Conservation (phyloP, 2,888 invertebrate genomes). For the Scaptomyza polygonia region DNA sequence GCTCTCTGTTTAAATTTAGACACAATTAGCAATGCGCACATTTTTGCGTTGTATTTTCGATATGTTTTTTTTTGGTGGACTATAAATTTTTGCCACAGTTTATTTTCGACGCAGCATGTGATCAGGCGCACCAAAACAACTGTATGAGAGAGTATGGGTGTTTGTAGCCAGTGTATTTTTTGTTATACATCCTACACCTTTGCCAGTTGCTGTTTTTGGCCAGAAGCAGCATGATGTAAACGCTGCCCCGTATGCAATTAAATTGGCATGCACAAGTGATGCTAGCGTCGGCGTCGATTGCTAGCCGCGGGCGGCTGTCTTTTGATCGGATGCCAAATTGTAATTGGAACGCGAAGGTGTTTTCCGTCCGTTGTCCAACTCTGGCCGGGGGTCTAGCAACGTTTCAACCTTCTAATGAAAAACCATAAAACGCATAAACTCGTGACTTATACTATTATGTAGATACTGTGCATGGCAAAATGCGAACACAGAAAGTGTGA, state of each 20-base stretch:
- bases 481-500: conserved; percentile 18
- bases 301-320: conserved; percentile 68
- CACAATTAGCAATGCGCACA: conserved; percentile 77
- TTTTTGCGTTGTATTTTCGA: conserved; percentile 55
- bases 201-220: conserved; percentile 73
- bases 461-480: conserved; percentile 19
- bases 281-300: conserved; percentile 28
- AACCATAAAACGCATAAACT: conserved; percentile 58
- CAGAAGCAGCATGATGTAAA: conserved; percentile 70
- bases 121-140: conserved; percentile 55
- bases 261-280: conserved; percentile 79
- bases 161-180: conserved; percentile 37
- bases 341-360: conserved; percentile 81
- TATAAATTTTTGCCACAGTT: conserved; percentile 75
- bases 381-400: conserved; percentile 34
- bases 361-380: conserved; percentile 50
- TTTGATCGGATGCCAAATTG: conserved; percentile 80
- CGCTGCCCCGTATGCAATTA: conserved; percentile 72
- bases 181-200: conserved; percentile 66
- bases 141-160: conserved; percentile 23
- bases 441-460: conserved; percentile 35
- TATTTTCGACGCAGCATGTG: conserved; percentile 75
- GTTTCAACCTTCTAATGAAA: conserved; percentile 67
- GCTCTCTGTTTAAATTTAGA: conserved; percentile 67
- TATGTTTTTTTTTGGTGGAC: conserved; percentile 40